Conservation (phyloP, 1,140 invertebrate genomes). For the Oreohelix idahoensis region DNA sequence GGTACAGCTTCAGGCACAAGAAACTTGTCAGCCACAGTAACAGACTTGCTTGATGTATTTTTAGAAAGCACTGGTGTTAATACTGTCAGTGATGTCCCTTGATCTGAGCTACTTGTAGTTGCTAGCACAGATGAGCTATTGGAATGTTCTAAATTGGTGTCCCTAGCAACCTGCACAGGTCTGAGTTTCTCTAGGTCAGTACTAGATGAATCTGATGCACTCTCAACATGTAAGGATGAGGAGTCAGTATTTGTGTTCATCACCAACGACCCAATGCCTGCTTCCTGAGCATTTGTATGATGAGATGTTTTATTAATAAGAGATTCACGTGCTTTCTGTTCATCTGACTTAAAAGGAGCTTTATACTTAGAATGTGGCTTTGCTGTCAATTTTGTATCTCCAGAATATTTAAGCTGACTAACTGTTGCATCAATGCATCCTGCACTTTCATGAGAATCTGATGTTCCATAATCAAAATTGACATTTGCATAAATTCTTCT, state of each 20-base stretch:
- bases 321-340: neutral
- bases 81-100: neutral
- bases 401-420: neutral
- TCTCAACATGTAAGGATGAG: neutral
- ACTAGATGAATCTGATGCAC: neutral
- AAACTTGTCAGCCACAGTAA: neutral
- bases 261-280: neutral
- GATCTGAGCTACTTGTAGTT: neutral
- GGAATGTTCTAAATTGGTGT: neutral
- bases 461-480: conserved; percentile 73
- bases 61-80: neutral
- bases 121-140: too few species aligned
- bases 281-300: neutral
- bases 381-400: neutral
- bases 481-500: conserved; percentile 75
- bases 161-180: neutral
- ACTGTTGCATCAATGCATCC: neutral
- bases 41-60: neutral
- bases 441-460: conserved; percentile 21
- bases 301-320: neutral
- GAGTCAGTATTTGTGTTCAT: neutral
- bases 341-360: neutral
- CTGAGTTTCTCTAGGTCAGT: neutral
- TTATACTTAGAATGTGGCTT: neutral
- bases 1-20: neutral